Conservation (phyloP, 2,888 invertebrate species). For the Oscheius sp. region DNA sequence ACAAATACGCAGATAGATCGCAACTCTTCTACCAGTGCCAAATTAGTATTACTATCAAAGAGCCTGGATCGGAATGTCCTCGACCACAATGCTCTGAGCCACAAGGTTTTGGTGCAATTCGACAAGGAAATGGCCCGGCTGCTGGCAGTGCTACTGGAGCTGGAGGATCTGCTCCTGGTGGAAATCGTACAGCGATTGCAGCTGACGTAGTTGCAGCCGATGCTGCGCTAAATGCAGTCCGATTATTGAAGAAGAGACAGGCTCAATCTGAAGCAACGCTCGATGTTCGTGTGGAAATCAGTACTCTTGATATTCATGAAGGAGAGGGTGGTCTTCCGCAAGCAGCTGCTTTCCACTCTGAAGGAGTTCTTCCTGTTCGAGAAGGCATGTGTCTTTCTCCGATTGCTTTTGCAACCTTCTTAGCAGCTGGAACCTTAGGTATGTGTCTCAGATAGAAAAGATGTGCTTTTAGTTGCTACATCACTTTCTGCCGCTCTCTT, state of each 20-base stretch:
- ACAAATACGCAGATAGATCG: constrained; percentile 66
- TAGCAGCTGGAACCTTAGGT: constrained; percentile 47
- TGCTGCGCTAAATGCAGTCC: constrained; percentile 42
- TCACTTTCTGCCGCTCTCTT: constrained; percentile 51
- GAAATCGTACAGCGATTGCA: constrained; percentile 16
- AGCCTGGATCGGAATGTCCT: constrained; percentile 67
- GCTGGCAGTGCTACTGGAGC: constrained; percentile 21
- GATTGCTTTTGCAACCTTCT: constrained; percentile 51
- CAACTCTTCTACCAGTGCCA: constrained; percentile 68
- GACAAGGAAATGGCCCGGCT: constrained; percentile 24
- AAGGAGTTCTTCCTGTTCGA: constrained; percentile 22
- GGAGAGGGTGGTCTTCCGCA: constrained; percentile 21
- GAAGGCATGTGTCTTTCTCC: constrained; percentile 49
- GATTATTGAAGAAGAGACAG: constrained; percentile 48
- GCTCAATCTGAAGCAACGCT: constrained; percentile 48
- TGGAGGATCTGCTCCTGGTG: constrained; percentile 24
- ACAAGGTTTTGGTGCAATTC: constrained; percentile 64
- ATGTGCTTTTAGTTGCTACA: constrained; percentile 49
- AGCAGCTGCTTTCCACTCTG: constrained; percentile 36
- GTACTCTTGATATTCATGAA: constrained; percentile 51
- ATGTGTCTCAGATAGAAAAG: too few relatives aligned
- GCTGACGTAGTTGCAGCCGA: constrained; percentile 39
- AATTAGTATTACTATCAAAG: constrained; percentile 66
- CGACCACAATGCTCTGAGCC: constrained; percentile 67
- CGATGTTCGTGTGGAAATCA: constrained; percentile 57